Conservation (phyloP, 2,888 invertebrate genomes). For the Chymomyza procnemis region DNA sequence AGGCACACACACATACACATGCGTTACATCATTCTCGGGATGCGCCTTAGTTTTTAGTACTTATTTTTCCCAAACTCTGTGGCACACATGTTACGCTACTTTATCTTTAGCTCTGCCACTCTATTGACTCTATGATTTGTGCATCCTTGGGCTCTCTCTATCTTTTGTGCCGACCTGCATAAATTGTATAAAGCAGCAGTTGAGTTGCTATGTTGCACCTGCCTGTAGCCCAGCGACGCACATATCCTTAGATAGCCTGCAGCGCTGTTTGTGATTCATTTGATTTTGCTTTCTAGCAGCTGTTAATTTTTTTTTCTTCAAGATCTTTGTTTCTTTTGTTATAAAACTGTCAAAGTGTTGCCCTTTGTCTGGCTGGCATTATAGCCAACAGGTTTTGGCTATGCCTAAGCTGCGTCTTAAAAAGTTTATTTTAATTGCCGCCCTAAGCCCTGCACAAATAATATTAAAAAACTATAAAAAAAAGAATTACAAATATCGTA, state of each 20-base stretch:
- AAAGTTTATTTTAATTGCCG: constrained; percentile 34
- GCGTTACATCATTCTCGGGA: constrained; percentile 26
- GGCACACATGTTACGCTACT: constrained; percentile 37
- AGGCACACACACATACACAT: too few species aligned
- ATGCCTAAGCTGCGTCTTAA: constrained; percentile 14
- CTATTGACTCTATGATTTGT: constrained; percentile 39
- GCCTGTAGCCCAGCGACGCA: constrained; percentile 24
- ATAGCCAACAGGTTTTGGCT: constrained; percentile 30
- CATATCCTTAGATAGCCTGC: constrained; percentile 3
- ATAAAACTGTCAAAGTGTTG: neutral
- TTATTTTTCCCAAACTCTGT: neutral
- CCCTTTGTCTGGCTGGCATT: constrained; percentile 11
- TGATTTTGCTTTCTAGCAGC: constrained; percentile 40
- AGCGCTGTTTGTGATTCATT: constrained; percentile 21
- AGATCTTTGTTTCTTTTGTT: constrained; percentile 9
- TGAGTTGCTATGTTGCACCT: constrained; percentile 53
- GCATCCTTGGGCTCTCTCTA: constrained; percentile 17
- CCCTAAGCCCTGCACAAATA: neutral
- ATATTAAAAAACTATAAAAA: constrained; percentile 44
- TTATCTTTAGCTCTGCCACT: constrained; percentile 13
- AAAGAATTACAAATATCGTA: constrained; percentile 16
- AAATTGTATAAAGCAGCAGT: constrained; percentile 36
- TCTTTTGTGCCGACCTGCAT: constrained; percentile 43
- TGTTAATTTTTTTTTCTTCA: constrained; percentile 38
- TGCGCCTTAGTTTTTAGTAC: neutral